Evolutionary conservation across 1,140 invertebrate genomes (phyloP), one percentile per base, ranked within the genome.

Genomic region (Atopsyche davidsoni): DNA sequence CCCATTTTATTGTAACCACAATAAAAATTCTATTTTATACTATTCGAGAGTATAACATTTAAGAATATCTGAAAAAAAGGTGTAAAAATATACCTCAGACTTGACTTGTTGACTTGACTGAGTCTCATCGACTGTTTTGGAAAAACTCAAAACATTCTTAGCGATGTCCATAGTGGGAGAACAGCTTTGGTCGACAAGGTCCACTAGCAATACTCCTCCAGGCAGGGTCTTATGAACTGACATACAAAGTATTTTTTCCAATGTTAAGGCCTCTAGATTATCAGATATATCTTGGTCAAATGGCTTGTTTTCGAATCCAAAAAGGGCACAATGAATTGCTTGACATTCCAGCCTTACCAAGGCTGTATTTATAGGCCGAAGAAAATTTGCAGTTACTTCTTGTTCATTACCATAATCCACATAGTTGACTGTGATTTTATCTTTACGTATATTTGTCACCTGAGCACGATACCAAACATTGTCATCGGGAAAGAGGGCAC

Each of bases 321-420:
- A 72, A 2, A 87, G 64, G 19, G 78, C 75, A 69, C 90, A 92
- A 60, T 80, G 79, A 55, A 91, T 75, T 0, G 86, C 88, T 67
- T 89, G 87, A 0, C 81, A 77, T 21, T 78, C 77, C 34, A 87
- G 65, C 17, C 66, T 70, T 7, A 89, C 64, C 45, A 87, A 73
- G 46, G 84, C 76, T 6, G 77, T 71, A 18, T 76, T 75, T 10
- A 88, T 85, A 3, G 66, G 67, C 51, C 80, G 79, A 10, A 90
- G 64, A 18, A 77, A 63, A 13, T 69, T 65, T 0, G 72, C 59
- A 9, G 75, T 61, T 9, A 86, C 75, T 35, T 72, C 73, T 60
- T 86, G 83, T 60, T 86, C 81, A 62, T 89, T 89, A 0, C 87
- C 88, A 73, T 85, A 89, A 67, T 92, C 88, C 1, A 91, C 81